Conservation (phyloP, 2,888 invertebrate genomes). For the Dusona sp. region DNA sequence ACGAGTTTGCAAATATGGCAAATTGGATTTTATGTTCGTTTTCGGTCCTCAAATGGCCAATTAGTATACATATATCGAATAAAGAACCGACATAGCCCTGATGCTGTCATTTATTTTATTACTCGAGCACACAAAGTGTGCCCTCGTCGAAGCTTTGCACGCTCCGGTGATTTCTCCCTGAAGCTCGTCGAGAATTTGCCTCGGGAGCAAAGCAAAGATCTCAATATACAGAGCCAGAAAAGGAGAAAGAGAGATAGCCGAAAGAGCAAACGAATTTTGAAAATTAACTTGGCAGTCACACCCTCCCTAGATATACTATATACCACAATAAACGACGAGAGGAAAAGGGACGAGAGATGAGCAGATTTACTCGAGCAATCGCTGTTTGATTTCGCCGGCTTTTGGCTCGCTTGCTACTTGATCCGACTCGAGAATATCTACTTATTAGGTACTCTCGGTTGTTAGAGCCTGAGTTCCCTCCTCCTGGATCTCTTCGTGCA, state of each 20-base stretch:
- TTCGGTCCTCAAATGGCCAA: slow-evolving; percentile 23
- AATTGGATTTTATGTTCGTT: slow-evolving; percentile 1
- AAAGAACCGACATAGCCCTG: background rate
- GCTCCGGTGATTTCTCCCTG: slow-evolving; percentile 27
- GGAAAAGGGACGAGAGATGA: slow-evolving; percentile 9
- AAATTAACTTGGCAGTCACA: slow-evolving; percentile 60
- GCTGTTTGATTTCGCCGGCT: slow-evolving; percentile 62
- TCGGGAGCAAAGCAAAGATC: slow-evolving; percentile 27
- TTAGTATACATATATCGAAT: slow-evolving; percentile 20
- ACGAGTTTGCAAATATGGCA: background rate
- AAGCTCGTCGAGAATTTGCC: slow-evolving; percentile 34
- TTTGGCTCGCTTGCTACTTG: slow-evolving; percentile 17
- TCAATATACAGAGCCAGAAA: slow-evolving; percentile 11
- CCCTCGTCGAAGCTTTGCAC: slow-evolving; percentile 27
- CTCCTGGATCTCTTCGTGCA: slow-evolving; percentile 11
- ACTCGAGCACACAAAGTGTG: slow-evolving; percentile 11
- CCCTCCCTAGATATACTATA: background rate
- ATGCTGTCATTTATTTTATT: slow-evolving; percentile 23
- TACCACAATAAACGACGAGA: slow-evolving; percentile 7
- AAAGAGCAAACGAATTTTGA: slow-evolving; percentile 54
- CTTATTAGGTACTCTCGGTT: slow-evolving; percentile 50
- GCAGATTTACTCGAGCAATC: slow-evolving; percentile 56
- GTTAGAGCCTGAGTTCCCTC: slow-evolving; percentile 21
- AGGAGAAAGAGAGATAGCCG: background rate
- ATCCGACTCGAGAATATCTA: slow-evolving; percentile 63